Evolutionary conservation across 1,140 invertebrate genomes (phyloP), one percentile per base, ranked within the genome.

Genomic region (Drosophila albomicans): DNA sequence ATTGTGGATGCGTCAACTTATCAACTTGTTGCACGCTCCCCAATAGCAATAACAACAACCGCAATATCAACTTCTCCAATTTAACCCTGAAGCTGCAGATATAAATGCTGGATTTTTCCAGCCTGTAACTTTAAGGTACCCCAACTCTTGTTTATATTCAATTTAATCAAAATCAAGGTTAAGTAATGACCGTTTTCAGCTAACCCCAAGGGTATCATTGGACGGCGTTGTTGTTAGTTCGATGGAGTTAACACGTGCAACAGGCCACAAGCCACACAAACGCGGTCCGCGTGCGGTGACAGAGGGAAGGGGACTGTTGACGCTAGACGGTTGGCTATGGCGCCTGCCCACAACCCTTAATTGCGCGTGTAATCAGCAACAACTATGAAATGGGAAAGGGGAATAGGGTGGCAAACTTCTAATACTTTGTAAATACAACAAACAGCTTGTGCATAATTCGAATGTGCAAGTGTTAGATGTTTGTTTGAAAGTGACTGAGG

Each of bases 101-200:
- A 16, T 48, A 16, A 48, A 16, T 48, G 10, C 7, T 8, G 2
- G 8, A 38, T 11, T 5, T 32, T 32, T 32, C 5, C 5, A 32
- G 32, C 6, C 10, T 38, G 8, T 10, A 11, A 11, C 35, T 38
- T 38, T 38, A 38, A 38, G 15, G n/a, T 45, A 0, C 51, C 35
- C 38, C 62, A 0, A 7, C 10, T 6, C 51, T 46, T 80, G 80
- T 75, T 86, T 72, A 64, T 82, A 69, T 64, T 70, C 54, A 84
- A 78, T 84, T 88, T 84, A 88, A 84, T 87, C 67, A 84, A 84
- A 88, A 82, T 84, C 77, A 65, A 72, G 75, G 74, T 80, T 87
- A 78, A 82, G 80, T 76, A 74, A 62, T 49, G 80, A 80, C 72
- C 70, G 59, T 67, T 78, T 48, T 63, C 32, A 43, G 16, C 25